These are phyloP conservation scores for Ochropleura plecta DNA, from an alignment of 2,888 invertebrate genomes.

Conservation along the genomic window DNA sequence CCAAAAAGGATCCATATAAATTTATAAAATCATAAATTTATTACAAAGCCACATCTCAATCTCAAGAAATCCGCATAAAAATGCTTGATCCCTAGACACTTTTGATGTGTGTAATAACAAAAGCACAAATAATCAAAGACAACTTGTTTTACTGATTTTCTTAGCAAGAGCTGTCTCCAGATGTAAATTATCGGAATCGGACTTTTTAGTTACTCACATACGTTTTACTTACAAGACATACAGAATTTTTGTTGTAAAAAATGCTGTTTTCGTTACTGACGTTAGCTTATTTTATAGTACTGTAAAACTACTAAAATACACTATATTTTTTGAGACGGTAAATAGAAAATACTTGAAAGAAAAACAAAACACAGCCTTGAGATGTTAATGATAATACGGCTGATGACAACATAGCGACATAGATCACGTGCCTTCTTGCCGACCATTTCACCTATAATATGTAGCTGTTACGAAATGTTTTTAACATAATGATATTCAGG, in stretches of 20 bases:
- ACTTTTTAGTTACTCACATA: neutral
- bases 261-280: neutral
- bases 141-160: neutral
- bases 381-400: slow-evolving; percentile 35
- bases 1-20: too few species aligned
- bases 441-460: slow-evolving; percentile 48
- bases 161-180: too few species aligned
- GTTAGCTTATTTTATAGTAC: neutral
- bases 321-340: slow-evolving; percentile 24
- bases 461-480: slow-evolving; percentile 35
- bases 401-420: slow-evolving; percentile 45
- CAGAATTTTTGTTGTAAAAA: neutral
- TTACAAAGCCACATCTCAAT: too few species aligned
- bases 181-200: neutral
- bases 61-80: too few species aligned
- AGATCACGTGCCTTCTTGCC: slow-evolving; percentile 64
- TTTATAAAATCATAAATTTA: too few species aligned
- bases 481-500: slow-evolving; percentile 22
- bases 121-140: neutral
- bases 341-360: slow-evolving; percentile 29
- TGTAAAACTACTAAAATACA: slow-evolving; percentile 28
- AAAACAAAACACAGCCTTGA: slow-evolving; percentile 49
- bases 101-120: too few species aligned
- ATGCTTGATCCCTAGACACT: too few species aligned
- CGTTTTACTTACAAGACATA: neutral